phyloP scores from a whole-genome alignment of 2,888 invertebrate species.

The Synergus umbraculus region DNA sequence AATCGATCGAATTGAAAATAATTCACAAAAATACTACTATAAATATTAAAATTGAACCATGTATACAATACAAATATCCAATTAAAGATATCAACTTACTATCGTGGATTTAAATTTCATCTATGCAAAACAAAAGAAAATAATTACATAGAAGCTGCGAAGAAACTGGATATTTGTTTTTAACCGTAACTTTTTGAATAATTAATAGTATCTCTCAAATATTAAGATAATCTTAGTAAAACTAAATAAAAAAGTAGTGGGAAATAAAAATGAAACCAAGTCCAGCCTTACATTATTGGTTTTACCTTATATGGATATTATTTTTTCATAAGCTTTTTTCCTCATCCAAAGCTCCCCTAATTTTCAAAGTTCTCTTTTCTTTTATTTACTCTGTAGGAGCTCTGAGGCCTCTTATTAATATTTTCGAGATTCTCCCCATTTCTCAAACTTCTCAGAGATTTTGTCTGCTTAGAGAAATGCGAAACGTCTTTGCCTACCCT shows the following conservation, averaged over 20 bases:
- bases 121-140: not conserved
- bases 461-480: slow-evolving; percentile 35
- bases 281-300: not conserved
- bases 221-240: not conserved
- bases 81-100: too few species aligned
- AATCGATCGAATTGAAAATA: too few species aligned
- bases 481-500: slow-evolving; percentile 10
- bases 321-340: not conserved
- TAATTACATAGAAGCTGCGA: not conserved
- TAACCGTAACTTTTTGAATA: not conserved
- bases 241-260: not conserved
- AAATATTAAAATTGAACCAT: not conserved
- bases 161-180: not conserved
- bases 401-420: not conserved
- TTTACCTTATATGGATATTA: not conserved
- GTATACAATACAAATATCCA: not conserved
- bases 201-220: not conserved
- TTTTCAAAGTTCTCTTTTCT: not conserved
- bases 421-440: not conserved
- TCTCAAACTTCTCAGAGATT: slow-evolving; percentile 22
- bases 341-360: not conserved
- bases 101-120: too few species aligned
- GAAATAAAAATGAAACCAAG: not conserved
- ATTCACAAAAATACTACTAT: not conserved
- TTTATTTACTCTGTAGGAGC: not conserved